Evolutionary conservation across 2,797 vertebrate genomes (phyloP), one percentile per base, ranked within the genome.

Genomic region (Otolemur crassicaudatus): DNA sequence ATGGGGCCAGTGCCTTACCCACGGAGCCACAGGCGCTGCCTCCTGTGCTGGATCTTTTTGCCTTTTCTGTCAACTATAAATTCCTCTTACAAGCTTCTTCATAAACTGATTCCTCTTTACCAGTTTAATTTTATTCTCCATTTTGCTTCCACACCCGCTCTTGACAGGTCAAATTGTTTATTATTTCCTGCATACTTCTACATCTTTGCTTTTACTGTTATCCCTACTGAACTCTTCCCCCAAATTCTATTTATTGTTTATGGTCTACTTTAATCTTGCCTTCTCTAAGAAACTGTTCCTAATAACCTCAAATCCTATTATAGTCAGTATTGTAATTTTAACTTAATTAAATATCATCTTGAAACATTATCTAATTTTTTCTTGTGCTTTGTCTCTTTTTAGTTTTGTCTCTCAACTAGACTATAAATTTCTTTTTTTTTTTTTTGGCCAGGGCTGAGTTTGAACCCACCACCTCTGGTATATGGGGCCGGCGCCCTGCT

Each of bases 161-260:
- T 91, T 27, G 25, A 49, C 22, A 80, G 91, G 81, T 72, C 88
- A 91, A 34, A 67, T 14, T 91, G 65, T 65, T 96, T 82, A 90
- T 92, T 95, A 89, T 81, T 92, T 94, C 79, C 75, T 97, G 96
- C 87, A 70, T 75, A 87, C 61, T 81, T 70, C n/a, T 40, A 20
- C 37, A 79, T 61, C 79, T 83, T 81, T 82, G 86, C 70, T 94
- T 94, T 79, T 97, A 89, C 58, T 94, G 31, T 84, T 88, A 58
- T 87, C 61, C 73, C 61, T 90, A 91, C 53, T 81, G 70, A 95
- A 91, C 91, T 37, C 88, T 91, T 97, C 94, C 95, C 89, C 77
- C 77, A 86, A 70, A 96, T 93, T 95, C 95, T 60, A 49, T 19
- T 96, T 91, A 90, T 96, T 94, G 90, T 92, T 96, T 81, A 49